phyloP scores from a whole-genome alignment of 2,888 invertebrate species.

The Coremacera marginata region DNA sequence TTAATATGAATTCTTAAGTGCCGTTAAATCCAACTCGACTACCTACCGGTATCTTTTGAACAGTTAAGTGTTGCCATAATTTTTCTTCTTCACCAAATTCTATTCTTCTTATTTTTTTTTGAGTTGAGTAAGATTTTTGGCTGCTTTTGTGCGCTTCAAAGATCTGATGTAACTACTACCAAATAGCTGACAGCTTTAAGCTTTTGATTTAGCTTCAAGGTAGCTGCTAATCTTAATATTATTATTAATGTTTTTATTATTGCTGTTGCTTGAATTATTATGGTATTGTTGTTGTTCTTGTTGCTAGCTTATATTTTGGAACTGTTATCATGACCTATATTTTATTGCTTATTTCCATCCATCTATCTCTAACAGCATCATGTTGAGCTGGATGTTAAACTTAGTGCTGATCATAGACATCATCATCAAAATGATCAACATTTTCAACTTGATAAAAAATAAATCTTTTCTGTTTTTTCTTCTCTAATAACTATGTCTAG shows the following conservation, averaged over 20 bases:
- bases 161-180: too few relatives aligned
- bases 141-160: too few relatives aligned
- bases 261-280: neutral
- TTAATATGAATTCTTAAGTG: neutral
- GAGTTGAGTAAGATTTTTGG: too few relatives aligned
- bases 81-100: too few relatives aligned
- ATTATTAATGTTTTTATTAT: too few relatives aligned
- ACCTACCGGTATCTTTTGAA: neutral
- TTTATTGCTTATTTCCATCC: neutral
- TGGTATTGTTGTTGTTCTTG: neutral
- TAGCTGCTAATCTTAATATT: too few relatives aligned
- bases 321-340: slow-evolving; percentile 21
- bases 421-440: neutral
- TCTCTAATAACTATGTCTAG: too few relatives aligned
- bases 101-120: too few relatives aligned
- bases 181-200: too few relatives aligned
- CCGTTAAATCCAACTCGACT: slow-evolving; percentile 7
- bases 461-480: too few relatives aligned
- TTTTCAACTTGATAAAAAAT: neutral
- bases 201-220: too few relatives aligned
- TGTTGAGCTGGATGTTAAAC: neutral
- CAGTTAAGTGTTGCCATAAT: too few relatives aligned
- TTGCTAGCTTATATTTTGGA: neutral
- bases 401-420: neutral
- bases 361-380: neutral